Evolutionary conservation across 30 jellyfish, hydroid and myxozoan species (phyloP).

Genomic region (Turritopsis dohrnii): DNA sequence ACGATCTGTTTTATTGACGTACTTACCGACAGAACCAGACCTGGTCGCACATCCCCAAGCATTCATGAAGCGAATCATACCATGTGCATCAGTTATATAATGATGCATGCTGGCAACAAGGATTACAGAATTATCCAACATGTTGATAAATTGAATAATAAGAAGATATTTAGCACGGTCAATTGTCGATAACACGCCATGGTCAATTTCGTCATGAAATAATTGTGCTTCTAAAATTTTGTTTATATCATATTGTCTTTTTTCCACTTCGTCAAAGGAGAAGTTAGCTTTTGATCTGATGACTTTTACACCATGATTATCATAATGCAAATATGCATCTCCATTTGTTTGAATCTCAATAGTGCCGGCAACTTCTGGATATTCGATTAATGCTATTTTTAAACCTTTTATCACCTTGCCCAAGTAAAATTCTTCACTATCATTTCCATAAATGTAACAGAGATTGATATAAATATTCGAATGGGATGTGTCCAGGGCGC

Average conservation of each 20-base stretch:
- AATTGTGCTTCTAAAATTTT: neutral
- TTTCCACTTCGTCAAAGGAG: neutral
- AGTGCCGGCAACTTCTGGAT: no score
- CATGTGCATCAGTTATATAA: neutral
- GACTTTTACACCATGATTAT: no score
- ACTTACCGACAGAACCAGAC: neutral
- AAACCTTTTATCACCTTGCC: no score
- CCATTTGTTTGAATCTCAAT: no score
- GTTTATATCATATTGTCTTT: neutral
- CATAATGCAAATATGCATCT: no score
- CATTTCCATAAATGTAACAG: no score
- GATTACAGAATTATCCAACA: neutral
- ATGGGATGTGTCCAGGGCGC: no score
- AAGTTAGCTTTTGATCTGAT: no score
- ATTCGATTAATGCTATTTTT: no score
- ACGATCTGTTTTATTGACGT: neutral
- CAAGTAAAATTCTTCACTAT: no score
- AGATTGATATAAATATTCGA: no score
- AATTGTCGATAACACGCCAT: no score
- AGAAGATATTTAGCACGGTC: neutral
- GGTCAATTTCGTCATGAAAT: neutral
- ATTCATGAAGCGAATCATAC: neutral
- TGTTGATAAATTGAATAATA: neutral
- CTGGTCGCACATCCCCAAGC: conserved; percentile 1
- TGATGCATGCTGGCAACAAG: conserved; percentile 1